Base-by-base conservation (phyloP, 2,888 invertebrate species). In the Thymelicus acteon region DNA sequence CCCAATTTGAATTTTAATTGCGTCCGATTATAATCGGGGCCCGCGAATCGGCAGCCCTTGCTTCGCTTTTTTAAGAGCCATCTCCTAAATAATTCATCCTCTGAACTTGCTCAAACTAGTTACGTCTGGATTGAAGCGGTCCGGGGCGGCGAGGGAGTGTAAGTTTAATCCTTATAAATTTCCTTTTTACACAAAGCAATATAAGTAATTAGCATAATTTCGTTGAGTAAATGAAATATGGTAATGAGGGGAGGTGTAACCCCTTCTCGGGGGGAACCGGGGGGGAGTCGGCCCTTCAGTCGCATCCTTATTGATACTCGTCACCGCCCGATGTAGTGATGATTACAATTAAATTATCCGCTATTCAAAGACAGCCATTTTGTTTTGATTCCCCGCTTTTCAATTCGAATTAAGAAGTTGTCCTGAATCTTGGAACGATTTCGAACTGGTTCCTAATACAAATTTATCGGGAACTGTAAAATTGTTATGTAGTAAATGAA, bases 171-270 rank as follows among this genome's bases (percentile, higher is more conserved):
- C 92, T 93, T 93, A 93, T 93, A 93, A 93, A 93, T 93, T 93
- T 93, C 93, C 93, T 93, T 93, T 93, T 93, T 93, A 93, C 93
- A 93, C 93, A 93, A 93, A 93, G 93, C 93, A 93, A 93, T 93
- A 93, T 93, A 93, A 93, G 92, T 93, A 93, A 93, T 93, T 93
- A 93, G 93, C 93, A 93, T 93, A 93, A 93, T 93, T 93, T 93
- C 91, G 93, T 93, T 93, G 93, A 93, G 93, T 93, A 93, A 93
- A 93, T 93, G 93, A 93, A 93, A 93, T 93, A 93, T 93, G 93
- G 92, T 93, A 93, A 93, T 93, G 88, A 93, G 93, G 92, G 91
- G 84, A 88, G 88, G 85, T 80, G 80, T 82, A 85, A 88, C 90
- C 92, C 91, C 88, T 90, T 90, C 86, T 88, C 85, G 80, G 82